Percentiles rank a stretch among this genome's conserved stretches.
Conservation (phyloP, 2,888 invertebrate species). For the Trisateles emortualis region DNA sequence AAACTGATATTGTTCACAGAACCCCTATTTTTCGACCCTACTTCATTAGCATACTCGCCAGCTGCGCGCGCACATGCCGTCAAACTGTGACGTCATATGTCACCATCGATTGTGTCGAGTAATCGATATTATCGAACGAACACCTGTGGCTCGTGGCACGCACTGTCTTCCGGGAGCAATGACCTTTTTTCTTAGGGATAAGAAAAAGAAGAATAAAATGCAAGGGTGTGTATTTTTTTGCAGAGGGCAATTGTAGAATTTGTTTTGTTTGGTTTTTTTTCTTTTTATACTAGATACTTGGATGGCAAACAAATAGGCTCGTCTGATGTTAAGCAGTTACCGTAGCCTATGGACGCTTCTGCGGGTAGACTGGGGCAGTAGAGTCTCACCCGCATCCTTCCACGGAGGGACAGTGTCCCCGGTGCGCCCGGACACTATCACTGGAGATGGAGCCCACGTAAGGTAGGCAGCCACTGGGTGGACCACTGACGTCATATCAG, state of each 20-base stretch:
- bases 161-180: constrained; percentile 74
- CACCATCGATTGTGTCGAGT: constrained; percentile 68
- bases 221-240: constrained; percentile 12
- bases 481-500: too few relatives aligned
- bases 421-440: too few relatives aligned
- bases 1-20: constrained; percentile 50
- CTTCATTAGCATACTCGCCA: constrained; percentile 71
- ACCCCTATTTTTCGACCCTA: constrained; percentile 71
- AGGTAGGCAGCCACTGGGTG: too few relatives aligned
- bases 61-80: constrained; percentile 73
- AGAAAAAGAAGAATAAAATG: constrained; percentile 22
- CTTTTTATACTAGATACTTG: not conserved
- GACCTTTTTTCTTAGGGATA: constrained; percentile 61
- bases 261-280: not conserved
- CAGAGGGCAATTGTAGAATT: not conserved
- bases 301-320: too few relatives aligned
- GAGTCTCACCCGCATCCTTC: too few relatives aligned
- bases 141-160: constrained; percentile 79
- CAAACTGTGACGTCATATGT: constrained; percentile 81
- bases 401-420: too few relatives aligned
- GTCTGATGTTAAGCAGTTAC: too few relatives aligned
- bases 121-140: constrained; percentile 80
- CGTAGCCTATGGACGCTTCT: too few relatives aligned
- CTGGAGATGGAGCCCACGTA: too few relatives aligned
- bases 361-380: too few relatives aligned